Conservation (phyloP, 2,888 invertebrate genomes). For the Drosophila macrospina region DNA sequence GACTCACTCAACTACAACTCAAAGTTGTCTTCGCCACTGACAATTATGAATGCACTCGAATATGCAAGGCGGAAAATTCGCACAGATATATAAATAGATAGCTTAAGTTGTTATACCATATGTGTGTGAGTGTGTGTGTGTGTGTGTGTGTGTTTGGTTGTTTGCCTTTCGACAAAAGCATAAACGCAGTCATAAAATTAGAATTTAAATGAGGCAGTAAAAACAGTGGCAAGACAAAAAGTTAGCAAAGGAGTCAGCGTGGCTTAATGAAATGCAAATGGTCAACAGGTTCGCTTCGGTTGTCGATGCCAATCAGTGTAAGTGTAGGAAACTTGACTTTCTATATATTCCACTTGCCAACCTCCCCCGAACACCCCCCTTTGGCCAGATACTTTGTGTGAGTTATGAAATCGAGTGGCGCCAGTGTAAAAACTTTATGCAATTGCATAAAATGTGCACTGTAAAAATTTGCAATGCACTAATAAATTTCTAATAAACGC, state of each 20-base stretch:
- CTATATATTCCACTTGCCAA: background rate
- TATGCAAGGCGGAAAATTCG: conserved; percentile 50
- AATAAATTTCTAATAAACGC: conserved; percentile 77
- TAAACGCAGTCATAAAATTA: conserved; percentile 80
- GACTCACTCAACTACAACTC: conserved; percentile 19
- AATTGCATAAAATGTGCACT: conserved; percentile 63
- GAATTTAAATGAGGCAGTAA: conserved; percentile 78
- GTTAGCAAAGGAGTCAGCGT: conserved; percentile 39
- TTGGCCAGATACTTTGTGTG: conserved; percentile 60
- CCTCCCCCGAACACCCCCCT: conserved; percentile 1
- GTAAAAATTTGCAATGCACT: conserved; percentile 59
- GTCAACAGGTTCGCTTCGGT: conserved; percentile 78
- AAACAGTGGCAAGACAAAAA: conserved; percentile 37
- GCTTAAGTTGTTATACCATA: conserved; percentile 41
- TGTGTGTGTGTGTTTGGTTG: conserved; percentile 23
- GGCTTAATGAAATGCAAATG: conserved; percentile 83
- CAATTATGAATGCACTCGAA: conserved; percentile 65
- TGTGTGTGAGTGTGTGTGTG: conserved; percentile 1
- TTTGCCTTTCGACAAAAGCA: conserved; percentile 70
- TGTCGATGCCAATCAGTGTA: conserved; percentile 74
- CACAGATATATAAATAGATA: conserved; percentile 57
- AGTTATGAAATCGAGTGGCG: conserved; percentile 76
- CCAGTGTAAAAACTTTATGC: conserved; percentile 74
- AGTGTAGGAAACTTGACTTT: conserved; percentile 45
- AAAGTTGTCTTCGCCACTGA: conserved; percentile 23